Evolutionary conservation across 2,888 invertebrate genomes (phyloP), one percentile per base, ranked within the genome.

Genomic region (Globia sparganii): DNA sequence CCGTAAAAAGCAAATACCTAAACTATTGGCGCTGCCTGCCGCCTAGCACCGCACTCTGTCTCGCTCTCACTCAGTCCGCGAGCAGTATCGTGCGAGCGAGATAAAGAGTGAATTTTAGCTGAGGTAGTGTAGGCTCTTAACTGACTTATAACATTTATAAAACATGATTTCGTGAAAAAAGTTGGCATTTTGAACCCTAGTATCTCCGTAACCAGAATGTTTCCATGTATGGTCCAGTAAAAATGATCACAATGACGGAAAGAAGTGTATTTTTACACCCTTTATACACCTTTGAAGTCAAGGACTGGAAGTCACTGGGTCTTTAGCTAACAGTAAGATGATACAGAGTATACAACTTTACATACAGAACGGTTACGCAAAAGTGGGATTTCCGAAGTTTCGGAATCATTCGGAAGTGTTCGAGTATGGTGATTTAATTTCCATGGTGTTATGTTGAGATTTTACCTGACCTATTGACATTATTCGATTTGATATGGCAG

Each of bases 391-490:
- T 65, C 40, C 28, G 25, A 49, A 5, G 56, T 72, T 59, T 65
- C 68, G 40, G 15, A 46, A 66, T n/a, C 46, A 49, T 61, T 64
- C 53, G 4, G 31, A 70, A 70, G 21, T 59, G n/a, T 58, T 58
- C 15, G 34, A 40, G 11, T 68, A 53, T 34, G 62, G 70, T 79
- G 21, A 68, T 64, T 72, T 53, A 46, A 76, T 76, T 70, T 70
- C 46, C 65, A 67, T 59, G 59, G 34, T 46, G 53, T 64, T 34
- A 61, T 34, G 56, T 53, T 62, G 15, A 76, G 8, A 72, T 68
- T 72, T 78, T 65, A 66, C 43, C 40, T 69, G 49, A 8, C 31
- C 5, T 66, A 34, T 78, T 70, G 72, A 73, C 34, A 73, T 73
- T 37, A 62, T 80, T 58, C 13, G 61, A 70, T 70, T 61, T 40